Conservation (phyloP, 1,140 invertebrate species). For the Drosophila leontia region DNA sequence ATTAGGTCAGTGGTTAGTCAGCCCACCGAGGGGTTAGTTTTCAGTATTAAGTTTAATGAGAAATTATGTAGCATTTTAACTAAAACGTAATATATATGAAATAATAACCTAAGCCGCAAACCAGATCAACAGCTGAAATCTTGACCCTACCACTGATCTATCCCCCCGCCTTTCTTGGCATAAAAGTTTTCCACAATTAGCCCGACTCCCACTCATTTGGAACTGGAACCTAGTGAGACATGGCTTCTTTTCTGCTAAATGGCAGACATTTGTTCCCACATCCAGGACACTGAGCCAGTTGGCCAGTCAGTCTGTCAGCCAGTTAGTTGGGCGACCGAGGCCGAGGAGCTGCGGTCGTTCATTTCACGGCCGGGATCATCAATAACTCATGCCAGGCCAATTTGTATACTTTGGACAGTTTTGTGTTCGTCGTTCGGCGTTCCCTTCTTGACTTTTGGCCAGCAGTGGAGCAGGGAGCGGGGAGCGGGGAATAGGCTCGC, state of each 20-base stretch:
- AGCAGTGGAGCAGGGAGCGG: constrained; percentile 53
- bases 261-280: constrained; percentile 70
- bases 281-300: constrained; percentile 37
- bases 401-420: constrained; percentile 83
- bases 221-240: constrained; percentile 19
- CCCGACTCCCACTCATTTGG: constrained; percentile 40
- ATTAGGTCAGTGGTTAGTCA: constrained; percentile 58
- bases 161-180: not conserved
- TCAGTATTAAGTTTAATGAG: not conserved
- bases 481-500: constrained; percentile 36
- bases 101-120: not conserved
- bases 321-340: constrained; percentile 4
- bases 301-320: constrained; percentile 43
- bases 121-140: not conserved
- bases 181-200: constrained; percentile 60
- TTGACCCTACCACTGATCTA: not conserved
- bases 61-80: not conserved
- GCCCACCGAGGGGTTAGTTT: not conserved
- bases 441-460: constrained; percentile 73
- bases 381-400: constrained; percentile 81
- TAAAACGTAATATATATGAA: no score
- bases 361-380: constrained; percentile 80
- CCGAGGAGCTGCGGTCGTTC: constrained; percentile 61
- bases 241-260: constrained; percentile 62
- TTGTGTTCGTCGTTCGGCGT: constrained; percentile 56